Base-by-base conservation (phyloP, 2,888 invertebrate species). In the Nomada hirtipes region DNA sequence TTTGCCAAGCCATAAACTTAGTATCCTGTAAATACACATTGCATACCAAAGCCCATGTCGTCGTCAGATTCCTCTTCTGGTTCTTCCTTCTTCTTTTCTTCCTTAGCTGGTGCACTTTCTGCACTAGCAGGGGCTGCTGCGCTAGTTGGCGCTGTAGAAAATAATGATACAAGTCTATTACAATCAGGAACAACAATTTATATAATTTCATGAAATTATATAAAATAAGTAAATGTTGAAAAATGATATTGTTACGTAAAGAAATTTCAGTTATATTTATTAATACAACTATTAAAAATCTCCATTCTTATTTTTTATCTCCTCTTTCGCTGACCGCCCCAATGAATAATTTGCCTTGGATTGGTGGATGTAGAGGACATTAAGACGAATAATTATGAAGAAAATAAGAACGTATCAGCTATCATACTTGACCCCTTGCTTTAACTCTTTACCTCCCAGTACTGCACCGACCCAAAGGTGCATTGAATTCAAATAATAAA, bases 11-110 rank as follows among this genome's bases (percentile, higher is more conserved):
- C 13, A 15, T 47, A 47, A 36, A 15, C 47, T 11, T 15, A 15
- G 13, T 15, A 47, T 44, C 44, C 29, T 50, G 52, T 23, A 36
- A 82, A 63, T 71, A 84, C 65, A 81, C 61, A 81, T 69, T 89
- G 94, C 95, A 94, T 94, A 96, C 97, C 98, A 94, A 98, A 97
- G 94, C 98, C 98, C 98, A 98, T 98, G 94, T 98, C 98, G 90
- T 98, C 98, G 90, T 98, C 98, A 81, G 97, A 97, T 93, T 98
- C 97, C 91, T 97, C 97, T 86, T 96, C 96, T 91, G 96, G 96
- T 92, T 96, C 97, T 93, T 97, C 96, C 94, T 97, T 97, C 94
- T 97, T 97, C 93, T 97, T 96, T 92, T 97, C 97, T 93, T 97
- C 96, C 91, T 96, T 96, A 84, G 96, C 95, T 88, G 95, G 96